Conservation (phyloP, 2,888 invertebrate genomes). For the Netelia inedita region DNA sequence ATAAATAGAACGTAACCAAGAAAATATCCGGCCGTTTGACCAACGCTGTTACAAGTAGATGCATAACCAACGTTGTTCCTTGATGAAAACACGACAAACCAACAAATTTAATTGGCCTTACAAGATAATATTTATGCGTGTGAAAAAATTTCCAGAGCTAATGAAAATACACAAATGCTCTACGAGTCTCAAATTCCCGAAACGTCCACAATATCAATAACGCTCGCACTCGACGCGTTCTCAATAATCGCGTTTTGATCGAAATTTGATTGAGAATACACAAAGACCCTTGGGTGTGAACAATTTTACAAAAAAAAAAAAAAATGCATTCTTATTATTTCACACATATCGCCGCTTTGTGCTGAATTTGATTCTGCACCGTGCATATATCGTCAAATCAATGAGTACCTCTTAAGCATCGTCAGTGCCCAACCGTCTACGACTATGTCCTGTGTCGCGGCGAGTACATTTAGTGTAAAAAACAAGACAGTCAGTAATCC, state of each 20-base stretch:
- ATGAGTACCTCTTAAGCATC: constrained; percentile 94
- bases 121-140: no score
- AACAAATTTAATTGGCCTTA: not conserved
- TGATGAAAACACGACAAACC: constrained; percentile 77
- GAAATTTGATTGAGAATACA: no score
- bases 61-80: constrained; percentile 98
- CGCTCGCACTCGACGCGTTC: no score
- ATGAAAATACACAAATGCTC: no score
- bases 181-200: no score
- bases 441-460: constrained; percentile 99
- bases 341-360: no score
- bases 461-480: constrained; percentile 96
- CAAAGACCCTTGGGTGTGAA: no score
- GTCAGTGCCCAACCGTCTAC: constrained; percentile 99
- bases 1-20: constrained; percentile 98
- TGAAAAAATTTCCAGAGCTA: no score
- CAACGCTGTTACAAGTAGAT: constrained; percentile 99
- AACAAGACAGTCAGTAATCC: constrained; percentile 93
- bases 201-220: no score
- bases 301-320: no score
- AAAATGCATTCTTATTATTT: no score
- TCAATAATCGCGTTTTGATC: no score
- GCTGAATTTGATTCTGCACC: not conserved
- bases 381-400: not conserved
- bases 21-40: constrained; percentile 99